Evolutionary conservation across 2,888 invertebrate genomes (phyloP), one percentile per base, ranked within the genome.

Genomic region (Mythimna ferrago): DNA sequence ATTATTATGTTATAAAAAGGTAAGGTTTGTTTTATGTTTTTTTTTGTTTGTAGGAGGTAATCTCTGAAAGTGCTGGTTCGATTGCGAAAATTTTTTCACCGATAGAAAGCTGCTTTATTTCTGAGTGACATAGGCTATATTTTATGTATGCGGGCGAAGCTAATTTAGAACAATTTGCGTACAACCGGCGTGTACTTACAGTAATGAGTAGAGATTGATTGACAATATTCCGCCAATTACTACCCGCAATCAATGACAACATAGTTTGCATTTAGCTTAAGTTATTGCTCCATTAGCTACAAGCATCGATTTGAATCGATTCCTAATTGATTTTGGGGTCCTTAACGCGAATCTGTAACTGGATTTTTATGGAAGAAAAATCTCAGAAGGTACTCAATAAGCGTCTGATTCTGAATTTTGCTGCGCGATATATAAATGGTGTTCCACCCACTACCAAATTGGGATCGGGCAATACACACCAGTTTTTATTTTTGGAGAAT

Each of bases 151-250:
- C 26, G 26, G 26, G 26, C 26, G 26, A 26, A 26, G 2, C 26
- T 1, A 26, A 26, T 1, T 26, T 26, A 26, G 26, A 26, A 26
- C 1, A 26, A 81, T 78, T 74, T 62, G 67, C 62, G 64, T 78
- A 65, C 53, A 44, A 14, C 54, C 7, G 53, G 32, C 26, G 6
- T 69, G 56, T 77, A 66, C 51, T 76, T 56, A 32, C 44, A 56
- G 67, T 81, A 80, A 68, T 76, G 66, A 35, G 19, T 69, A 19
- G n/a, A 63, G 60, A 77, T 81, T 77, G 81, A 77, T 80, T 69
- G 38, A 44, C 60, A 69, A 77, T 77, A 77, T 69, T 6, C 14
- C 21, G 16, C 9, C 66, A 77, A 81, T 73, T 81, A 72, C 60
- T 53, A 63, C 35, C 48, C 10, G 44, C 16, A 64, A 69, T 80